These are phyloP conservation scores for Copidosoma aretas DNA, from an alignment of 2,888 invertebrate species.

Conservation along the genomic window DNA sequence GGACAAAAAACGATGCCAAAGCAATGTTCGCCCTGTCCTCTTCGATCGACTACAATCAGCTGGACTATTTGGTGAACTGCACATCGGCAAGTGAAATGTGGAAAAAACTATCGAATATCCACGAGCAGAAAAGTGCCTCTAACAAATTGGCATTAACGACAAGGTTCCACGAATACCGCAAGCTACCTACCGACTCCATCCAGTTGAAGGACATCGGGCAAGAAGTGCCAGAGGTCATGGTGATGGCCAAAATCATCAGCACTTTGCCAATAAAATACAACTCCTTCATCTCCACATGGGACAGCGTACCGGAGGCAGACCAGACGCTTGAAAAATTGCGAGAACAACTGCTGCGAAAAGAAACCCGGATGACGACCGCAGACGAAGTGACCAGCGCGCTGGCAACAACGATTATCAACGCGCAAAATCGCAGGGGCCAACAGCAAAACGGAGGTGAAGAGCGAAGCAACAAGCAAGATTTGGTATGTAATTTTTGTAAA, in stretches of 20 bases:
- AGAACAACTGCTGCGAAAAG: conserved; percentile 1
- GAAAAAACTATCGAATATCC: not conserved
- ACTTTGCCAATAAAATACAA: conserved; percentile 20
- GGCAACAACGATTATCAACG: too few relatives aligned
- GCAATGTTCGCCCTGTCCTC: conserved; percentile 4
- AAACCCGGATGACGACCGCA: not conserved
- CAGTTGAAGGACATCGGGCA: conserved; percentile 18
- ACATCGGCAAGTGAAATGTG: conserved; percentile 4
- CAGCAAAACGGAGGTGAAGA: too few relatives aligned
- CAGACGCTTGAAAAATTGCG: conserved; percentile 1
- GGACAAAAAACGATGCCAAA: conserved; percentile 2
- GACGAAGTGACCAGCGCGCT: not conserved
- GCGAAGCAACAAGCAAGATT: too few relatives aligned
- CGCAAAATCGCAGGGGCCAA: too few relatives aligned
- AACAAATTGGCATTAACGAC: conserved; percentile 22
- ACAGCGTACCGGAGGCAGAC: conserved; percentile 1
- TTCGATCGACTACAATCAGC: not conserved
- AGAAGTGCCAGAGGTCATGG: conserved; percentile 19
- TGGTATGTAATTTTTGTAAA: too few relatives aligned
- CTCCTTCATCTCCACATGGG: conserved; percentile 32
- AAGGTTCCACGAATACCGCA: conserved; percentile 28
- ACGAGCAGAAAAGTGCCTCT: not conserved
- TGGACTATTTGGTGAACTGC: not conserved
- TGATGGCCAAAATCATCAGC: conserved; percentile 29
- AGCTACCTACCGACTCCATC: conserved; percentile 16